Conservation (phyloP, 2,113 vertebrate genomes). For the Myanophis thanlyinensis region DNA sequence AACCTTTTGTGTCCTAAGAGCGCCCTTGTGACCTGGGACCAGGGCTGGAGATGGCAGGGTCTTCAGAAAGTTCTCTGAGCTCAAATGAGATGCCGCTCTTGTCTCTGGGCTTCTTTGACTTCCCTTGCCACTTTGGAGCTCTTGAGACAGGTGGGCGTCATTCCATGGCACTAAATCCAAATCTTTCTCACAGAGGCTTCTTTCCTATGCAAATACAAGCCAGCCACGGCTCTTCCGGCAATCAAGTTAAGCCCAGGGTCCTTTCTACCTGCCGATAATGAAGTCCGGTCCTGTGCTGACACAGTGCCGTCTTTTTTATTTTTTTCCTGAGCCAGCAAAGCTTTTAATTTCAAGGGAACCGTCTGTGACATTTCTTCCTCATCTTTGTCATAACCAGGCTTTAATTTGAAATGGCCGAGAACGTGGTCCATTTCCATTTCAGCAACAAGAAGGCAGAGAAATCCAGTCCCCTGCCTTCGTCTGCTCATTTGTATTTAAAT, state of each 20-base stretch:
- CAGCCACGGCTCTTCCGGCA: neutral
- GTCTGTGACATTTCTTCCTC: neutral
- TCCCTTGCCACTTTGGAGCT: neutral
- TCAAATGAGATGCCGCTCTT: neutral
- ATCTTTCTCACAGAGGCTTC: neutral
- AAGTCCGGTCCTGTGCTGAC: neutral
- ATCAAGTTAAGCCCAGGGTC: neutral
- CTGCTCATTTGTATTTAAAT: conserved; percentile 6
- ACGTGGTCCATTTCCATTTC: conserved; percentile 20
- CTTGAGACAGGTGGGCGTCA: neutral
- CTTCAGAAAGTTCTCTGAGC: neutral
- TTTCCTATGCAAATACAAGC: neutral
- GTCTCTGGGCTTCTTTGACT: neutral
- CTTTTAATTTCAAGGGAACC: conserved; percentile 3
- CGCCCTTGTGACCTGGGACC: neutral
- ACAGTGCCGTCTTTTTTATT: accelerated
- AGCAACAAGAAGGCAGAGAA: conserved; percentile 11
- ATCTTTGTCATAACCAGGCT: neutral
- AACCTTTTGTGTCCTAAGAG: neutral
- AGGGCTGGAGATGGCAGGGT: neutral
- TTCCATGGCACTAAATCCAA: neutral
- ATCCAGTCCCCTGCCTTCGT: neutral
- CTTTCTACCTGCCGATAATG: neutral
- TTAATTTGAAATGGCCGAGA: conserved; percentile 2
- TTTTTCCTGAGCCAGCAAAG: conserved; percentile 4